These are phyloP conservation scores for Salmo trutta DNA, from an alignment of 2,797 vertebrate species.

Conservation along the genomic window DNA sequence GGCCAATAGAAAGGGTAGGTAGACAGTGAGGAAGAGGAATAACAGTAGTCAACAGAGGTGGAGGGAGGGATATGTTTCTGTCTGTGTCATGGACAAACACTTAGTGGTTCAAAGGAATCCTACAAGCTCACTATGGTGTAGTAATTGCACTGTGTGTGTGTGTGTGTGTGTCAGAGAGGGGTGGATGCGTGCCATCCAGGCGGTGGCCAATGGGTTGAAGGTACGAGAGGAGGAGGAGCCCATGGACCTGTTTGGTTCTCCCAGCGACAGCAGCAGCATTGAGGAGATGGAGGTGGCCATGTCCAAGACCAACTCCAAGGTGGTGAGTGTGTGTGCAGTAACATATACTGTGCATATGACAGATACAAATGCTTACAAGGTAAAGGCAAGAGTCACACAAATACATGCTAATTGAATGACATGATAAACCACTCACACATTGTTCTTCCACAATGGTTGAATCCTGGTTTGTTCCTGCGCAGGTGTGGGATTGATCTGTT, in stretches of 20 bases:
- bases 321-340: slow-evolving; percentile 67
- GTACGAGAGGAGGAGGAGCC: slow-evolving; percentile 71
- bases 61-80: background rate
- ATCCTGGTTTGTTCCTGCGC: too few species aligned
- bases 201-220: slow-evolving; percentile 86
- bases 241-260: slow-evolving; percentile 80
- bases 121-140: too few species aligned
- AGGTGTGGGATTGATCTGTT: too few species aligned
- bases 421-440: background rate
- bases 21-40: background rate
- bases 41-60: background rate
- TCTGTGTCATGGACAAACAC: too few species aligned
- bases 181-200: slow-evolving; percentile 88
- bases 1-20: background rate
- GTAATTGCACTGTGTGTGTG: too few species aligned
- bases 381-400: too few species aligned
- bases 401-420: background rate
- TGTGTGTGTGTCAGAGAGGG: slow-evolving; percentile 75
- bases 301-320: slow-evolving; percentile 79
- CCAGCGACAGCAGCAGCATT: slow-evolving; percentile 67
- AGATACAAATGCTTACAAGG: too few species aligned
- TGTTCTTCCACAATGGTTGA: background rate
- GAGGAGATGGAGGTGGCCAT: slow-evolving; percentile 86
- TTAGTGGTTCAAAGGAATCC: too few species aligned
- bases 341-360: too few species aligned